Percentiles rank a stretch among this genome's conserved stretches.
phyloP scores from a whole-genome alignment of 2,113 vertebrate species.

The Pseudopodoces humilis region DNA sequence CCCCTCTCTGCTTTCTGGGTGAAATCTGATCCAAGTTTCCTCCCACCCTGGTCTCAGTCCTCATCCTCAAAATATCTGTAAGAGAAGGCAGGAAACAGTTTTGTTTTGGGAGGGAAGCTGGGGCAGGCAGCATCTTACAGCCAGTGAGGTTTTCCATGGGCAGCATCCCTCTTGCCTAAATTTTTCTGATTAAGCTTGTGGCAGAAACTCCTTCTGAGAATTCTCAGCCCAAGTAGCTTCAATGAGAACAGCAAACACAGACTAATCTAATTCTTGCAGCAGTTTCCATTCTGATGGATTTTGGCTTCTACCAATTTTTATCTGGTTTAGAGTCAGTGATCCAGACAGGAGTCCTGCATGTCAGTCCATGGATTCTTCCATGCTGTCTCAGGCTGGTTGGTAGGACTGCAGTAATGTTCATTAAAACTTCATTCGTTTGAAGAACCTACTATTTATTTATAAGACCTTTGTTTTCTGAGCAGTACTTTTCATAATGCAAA shows the following conservation, averaged over 20 bases:
- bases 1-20: accelerated
- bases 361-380: not conserved
- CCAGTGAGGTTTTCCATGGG: not conserved
- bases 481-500: not conserved
- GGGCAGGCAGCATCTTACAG: not conserved
- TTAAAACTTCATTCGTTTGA: not conserved
- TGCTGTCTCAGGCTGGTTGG: not conserved
- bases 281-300: not conserved
- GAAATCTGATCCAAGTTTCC: not conserved
- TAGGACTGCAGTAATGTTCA: not conserved
- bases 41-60: not conserved
- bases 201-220: not conserved
- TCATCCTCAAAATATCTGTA: accelerated
- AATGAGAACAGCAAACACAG: not conserved
- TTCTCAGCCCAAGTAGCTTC: not conserved
- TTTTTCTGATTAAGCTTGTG: not conserved
- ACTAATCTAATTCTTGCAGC: not conserved
- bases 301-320: not conserved
- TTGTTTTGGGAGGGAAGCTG: not conserved
- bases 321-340: not conserved
- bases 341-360: not conserved
- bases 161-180: not conserved
- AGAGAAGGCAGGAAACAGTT: not conserved
- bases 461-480: not conserved
- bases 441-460: not conserved